These are phyloP conservation scores for Myotis davidii DNA, from an alignment of 2,113 vertebrate species.

Conservation along the genomic window DNA sequence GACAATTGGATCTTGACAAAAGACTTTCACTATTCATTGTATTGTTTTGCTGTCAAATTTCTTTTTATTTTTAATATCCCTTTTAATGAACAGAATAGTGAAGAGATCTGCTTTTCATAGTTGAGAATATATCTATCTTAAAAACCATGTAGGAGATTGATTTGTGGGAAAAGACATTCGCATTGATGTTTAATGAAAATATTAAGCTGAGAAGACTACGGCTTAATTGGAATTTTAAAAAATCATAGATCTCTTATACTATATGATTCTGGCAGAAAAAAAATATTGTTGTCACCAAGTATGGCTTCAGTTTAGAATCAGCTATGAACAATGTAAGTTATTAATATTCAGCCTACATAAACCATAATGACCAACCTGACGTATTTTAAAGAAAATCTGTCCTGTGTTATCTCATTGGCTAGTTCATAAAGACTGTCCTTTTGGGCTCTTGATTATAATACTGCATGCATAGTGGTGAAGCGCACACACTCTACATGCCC, in stretches of 20 bases:
- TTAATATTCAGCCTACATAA: neutral
- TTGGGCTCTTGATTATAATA: neutral
- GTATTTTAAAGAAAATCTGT: neutral
- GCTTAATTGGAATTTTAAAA: slow-evolving; percentile 59
- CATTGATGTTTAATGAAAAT: slow-evolving; percentile 60
- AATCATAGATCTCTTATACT: slow-evolving; percentile 59
- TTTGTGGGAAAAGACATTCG: slow-evolving; percentile 27
- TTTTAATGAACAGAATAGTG: slow-evolving; percentile 63
- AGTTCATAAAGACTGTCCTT: neutral
- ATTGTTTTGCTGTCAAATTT: neutral
- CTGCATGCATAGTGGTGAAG: neutral
- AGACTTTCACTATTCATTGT: slow-evolving; percentile 24
- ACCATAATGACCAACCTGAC: neutral
- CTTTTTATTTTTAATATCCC: neutral
- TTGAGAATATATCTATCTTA: slow-evolving; percentile 43
- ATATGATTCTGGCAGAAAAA: slow-evolving; percentile 54
- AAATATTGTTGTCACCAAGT: slow-evolving; percentile 38
- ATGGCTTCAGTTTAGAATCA: slow-evolving; percentile 53
- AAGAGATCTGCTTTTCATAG: slow-evolving; percentile 39
- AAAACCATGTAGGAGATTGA: slow-evolving; percentile 46
- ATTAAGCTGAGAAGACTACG: slow-evolving; percentile 9
- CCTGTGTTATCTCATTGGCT: neutral
- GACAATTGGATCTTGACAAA: slow-evolving; percentile 4
- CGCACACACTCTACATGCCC: neutral
- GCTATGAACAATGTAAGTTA: slow-evolving; percentile 56